Evolutionary conservation across 1,140 invertebrate species (phyloP), one percentile per base, ranked within the genome.

Genomic region (Eulimnadia texana): DNA sequence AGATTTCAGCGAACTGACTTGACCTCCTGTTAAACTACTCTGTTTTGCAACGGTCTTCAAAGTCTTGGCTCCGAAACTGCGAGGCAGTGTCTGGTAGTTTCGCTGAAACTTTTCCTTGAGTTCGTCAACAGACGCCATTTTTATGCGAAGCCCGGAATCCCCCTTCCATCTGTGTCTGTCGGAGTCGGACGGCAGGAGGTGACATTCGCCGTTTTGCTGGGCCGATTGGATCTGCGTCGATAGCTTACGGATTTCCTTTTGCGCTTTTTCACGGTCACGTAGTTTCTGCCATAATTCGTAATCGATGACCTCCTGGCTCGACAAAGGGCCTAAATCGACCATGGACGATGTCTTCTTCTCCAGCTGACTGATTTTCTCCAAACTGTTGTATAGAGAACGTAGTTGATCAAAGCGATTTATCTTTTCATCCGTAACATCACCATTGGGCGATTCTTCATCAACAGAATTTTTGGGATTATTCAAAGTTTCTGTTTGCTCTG

Each of bases 111-210:
- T 64, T 61, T 65, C 19, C 69, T 71, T 65, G 22, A 95, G 78
- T 73, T 93, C 84, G 70, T 88, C 85, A 0, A 93, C 86, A 0
- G 88, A 92, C 69, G 87, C 85, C 69, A 92, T 85, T 70, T 88
- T 90, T 47, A 82, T 82, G 69, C 83, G 77, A 52, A 96, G 72
- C 0, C 86, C 85, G 50, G 82, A 78, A 67, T 95, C 91, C 22
- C 80, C 82, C 76, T 72, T 68, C 79, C 87, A 93, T 65, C 81
- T 80, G 27, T 82, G 77, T 23, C 80, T 80, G 64, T 82, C 80
- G 0, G 82, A 67, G 66, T 87, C 84, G 66, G 81, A 81, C 1
- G 86, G 81, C 51, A 80, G 79, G 71, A 86, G 92, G 22, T 93
- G 73, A 66, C 94, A 84, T 70, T 90, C 87, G 61, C 88, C 85